Percentiles rank a stretch among this genome's conserved stretches.
phyloP scores from a whole-genome alignment of 2,797 vertebrate genomes.

The Myotis myotis region DNA sequence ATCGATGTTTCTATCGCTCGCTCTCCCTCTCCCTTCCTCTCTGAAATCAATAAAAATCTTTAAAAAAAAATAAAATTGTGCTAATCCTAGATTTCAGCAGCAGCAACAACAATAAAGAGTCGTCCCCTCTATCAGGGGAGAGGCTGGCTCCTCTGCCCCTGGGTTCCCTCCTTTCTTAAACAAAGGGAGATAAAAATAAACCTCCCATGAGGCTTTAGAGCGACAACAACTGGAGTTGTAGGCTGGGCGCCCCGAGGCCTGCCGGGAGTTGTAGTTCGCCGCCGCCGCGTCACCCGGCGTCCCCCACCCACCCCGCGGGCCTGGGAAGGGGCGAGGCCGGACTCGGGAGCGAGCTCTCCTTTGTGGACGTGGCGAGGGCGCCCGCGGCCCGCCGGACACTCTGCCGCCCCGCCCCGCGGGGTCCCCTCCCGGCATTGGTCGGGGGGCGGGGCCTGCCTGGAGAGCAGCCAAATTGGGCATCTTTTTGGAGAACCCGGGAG shows the following conservation, averaged over 20 bases:
- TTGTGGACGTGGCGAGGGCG: constrained; percentile 75
- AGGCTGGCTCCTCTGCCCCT: background rate
- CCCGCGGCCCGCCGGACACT: fast-evolving
- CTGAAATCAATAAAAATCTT: too few relatives aligned
- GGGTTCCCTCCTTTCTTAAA: background rate
- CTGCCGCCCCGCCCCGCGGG: background rate
- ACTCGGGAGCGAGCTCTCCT: background rate
- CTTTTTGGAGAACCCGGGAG: background rate
- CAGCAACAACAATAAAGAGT: background rate
- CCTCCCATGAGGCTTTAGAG: constrained; percentile 1
- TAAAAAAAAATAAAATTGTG: too few relatives aligned
- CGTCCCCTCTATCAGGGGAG: background rate
- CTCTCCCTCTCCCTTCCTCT: too few relatives aligned
- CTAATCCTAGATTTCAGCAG: too few relatives aligned
- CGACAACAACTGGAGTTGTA: background rate
- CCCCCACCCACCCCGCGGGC: background rate
- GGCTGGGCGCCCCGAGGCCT: background rate
- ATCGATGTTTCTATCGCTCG: too few relatives aligned
- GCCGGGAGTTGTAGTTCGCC: constrained; percentile 63
- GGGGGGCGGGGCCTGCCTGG: constrained; percentile 37
- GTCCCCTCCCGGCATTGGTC: constrained; percentile 1
- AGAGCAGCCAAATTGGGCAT: background rate
- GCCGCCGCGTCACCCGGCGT: fast-evolving
- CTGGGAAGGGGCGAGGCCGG: background rate
- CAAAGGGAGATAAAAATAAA: constrained; percentile 29